Base-by-base conservation (phyloP, 2,888 invertebrate species). In the Phengaris alcon region DNA sequence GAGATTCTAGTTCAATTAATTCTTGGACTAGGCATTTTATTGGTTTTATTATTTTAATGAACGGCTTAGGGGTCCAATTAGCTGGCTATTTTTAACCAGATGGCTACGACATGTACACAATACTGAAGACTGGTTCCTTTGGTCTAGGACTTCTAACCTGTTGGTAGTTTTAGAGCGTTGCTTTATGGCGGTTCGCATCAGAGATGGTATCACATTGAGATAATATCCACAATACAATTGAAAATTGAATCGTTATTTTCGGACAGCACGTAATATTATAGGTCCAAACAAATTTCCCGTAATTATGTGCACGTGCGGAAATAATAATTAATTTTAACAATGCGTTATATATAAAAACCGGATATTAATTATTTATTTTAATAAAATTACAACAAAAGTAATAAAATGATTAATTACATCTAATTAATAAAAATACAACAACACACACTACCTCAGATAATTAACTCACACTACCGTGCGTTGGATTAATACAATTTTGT, bases 241-340 rank as follows among this genome's bases (percentile, higher is more conserved):
- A 52, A 52, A 64, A 35, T 12, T 12, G 12, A 6, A 44, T 44
- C 6, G 13, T 64, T 64, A 64, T 35, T 64, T 6, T 64, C 64
- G 6, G 64, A 12, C 72, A 72, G 10, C 22, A 35, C 10, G 52
- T 15, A 48, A 5, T 48, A 68, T 46, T 44, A 22, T 72, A 35
- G 52, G 35, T 54, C 22, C 15, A 52, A 13, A 72, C 35, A 54
- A 72, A 72, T 72, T 52, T 13, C 7, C 35, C 22, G 72, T 52
- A 72, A 72, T 72, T 72, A 72, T 51, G 72, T 52, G 35, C 72
- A 72, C 35, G 8, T 72, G 72, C 35, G 72, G 13, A 54, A 72
- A 72, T 35, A 3, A 72, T 52, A 72, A 72, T 72, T 72, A 52
- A 72, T 72, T 72, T 35, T 35, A 54, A 54, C 72, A 72, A 72